A percentile compares a stretch with the other conserved stretches of the same genome.
phyloP scores from a whole-genome alignment of 2,113 vertebrate genomes.

The Thymallus thymallus region DNA sequence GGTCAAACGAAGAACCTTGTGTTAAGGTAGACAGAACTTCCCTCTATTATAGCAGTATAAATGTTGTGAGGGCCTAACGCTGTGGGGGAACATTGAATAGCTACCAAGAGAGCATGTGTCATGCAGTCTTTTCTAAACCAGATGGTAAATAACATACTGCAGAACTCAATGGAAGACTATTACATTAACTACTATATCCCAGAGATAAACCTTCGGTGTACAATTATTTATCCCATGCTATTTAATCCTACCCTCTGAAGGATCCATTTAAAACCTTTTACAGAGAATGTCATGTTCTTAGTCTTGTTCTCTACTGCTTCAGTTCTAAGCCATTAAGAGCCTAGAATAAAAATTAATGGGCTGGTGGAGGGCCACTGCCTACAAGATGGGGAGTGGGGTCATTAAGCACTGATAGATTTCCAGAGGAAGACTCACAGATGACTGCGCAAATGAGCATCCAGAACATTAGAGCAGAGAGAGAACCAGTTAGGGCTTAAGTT shows the following conservation, averaged over 20 bases:
- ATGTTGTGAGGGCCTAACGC: background rate
- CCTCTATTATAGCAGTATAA: background rate
- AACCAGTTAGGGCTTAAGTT: slow-evolving; percentile 29
- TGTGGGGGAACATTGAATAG: background rate
- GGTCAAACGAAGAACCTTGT: slow-evolving; percentile 45
- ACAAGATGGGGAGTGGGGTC: slow-evolving; percentile 43
- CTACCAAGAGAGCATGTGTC: background rate
- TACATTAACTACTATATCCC: background rate
- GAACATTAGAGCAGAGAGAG: slow-evolving; percentile 34
- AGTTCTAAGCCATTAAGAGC: slow-evolving; percentile 14
- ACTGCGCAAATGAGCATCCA: too few species aligned
- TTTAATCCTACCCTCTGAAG: slow-evolving; percentile 1
- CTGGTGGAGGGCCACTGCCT: slow-evolving; percentile 21
- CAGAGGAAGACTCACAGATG: slow-evolving; percentile 9
- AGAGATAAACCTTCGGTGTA: background rate
- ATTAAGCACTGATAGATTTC: slow-evolving; percentile 56
- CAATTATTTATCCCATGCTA: background rate
- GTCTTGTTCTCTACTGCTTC: slow-evolving; percentile 12
- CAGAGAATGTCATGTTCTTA: slow-evolving; percentile 28
- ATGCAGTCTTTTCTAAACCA: background rate
- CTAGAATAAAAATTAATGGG: slow-evolving; percentile 44
- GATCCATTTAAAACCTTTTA: slow-evolving; percentile 26
- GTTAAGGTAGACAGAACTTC: background rate
- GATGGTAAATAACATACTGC: background rate
- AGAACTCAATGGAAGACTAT: background rate